Evolutionary conservation across 2,888 invertebrate species (phyloP).

Genomic region (Melinopterus prodromus): DNA sequence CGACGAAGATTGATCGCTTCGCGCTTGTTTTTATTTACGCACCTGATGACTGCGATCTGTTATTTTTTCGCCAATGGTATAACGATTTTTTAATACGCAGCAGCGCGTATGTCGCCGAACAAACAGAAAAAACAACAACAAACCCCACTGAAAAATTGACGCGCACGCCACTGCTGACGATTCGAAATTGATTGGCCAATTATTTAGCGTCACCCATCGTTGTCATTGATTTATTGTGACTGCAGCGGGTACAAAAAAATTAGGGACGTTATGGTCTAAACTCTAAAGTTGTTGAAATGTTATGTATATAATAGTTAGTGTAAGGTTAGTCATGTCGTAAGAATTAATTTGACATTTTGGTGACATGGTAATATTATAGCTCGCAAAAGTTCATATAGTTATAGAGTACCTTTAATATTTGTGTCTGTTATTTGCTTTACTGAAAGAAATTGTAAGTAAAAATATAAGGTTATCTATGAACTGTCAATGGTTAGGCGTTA

Average conservation of each 20-base stretch:
- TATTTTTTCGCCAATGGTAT: conserved; percentile 33
- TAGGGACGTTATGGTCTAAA: neutral
- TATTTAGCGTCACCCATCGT: neutral
- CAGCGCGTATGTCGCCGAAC: conserved; percentile 30
- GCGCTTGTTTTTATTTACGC: conserved; percentile 45
- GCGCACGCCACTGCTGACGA: neutral
- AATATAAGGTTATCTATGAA: too few relatives aligned
- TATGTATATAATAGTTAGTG: too few relatives aligned
- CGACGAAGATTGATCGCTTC: conserved; percentile 42
- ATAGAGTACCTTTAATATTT: too few relatives aligned
- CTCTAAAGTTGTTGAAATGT: neutral
- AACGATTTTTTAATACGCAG: conserved; percentile 33
- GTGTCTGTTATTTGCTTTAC: too few relatives aligned
- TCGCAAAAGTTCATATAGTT: too few relatives aligned
- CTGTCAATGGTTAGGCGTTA: too few relatives aligned
- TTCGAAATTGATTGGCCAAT: conserved; percentile 4
- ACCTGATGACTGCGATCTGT: conserved; percentile 44
- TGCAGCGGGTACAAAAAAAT: neutral
- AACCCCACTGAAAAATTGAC: neutral
- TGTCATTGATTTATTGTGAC: neutral
- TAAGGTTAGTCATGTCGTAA: too few relatives aligned
- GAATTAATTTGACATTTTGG: too few relatives aligned
- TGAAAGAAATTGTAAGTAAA: too few relatives aligned
- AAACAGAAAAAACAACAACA: neutral
- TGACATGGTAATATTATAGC: too few relatives aligned